Percentiles rank a stretch among this genome's conserved stretches.
Conservation (phyloP, 2,888 invertebrate species). For the Dryadula phaetusa region DNA sequence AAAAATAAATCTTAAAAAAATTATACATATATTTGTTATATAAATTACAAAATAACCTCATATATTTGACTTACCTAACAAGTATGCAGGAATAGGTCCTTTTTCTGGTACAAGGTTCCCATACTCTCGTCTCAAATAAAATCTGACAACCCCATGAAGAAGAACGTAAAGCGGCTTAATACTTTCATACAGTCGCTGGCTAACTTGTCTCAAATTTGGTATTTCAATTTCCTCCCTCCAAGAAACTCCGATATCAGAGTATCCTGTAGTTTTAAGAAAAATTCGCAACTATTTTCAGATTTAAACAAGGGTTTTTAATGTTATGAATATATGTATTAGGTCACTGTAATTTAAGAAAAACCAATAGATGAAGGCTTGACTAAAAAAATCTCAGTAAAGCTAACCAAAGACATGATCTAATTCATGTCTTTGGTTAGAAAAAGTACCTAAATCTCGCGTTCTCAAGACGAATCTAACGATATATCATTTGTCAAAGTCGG, state of each 20-base stretch:
- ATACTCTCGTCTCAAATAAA: slow-evolving; percentile 83
- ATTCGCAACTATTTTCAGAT: not conserved
- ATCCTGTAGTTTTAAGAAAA: slow-evolving; percentile 72
- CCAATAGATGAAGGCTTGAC: no score
- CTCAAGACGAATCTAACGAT: no score
- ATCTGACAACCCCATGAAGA: slow-evolving; percentile 89
- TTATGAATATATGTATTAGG: no score
- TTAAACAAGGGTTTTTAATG: not conserved
- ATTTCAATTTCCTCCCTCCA: slow-evolving; percentile 88
- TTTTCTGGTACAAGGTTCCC: slow-evolving; percentile 79
- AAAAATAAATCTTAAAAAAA: not conserved
- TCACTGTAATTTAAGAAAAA: no score
- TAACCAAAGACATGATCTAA: no score
- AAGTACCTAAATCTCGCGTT: no score
- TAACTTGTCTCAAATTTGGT: slow-evolving; percentile 78
- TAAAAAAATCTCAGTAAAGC: no score
- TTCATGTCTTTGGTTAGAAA: no score
- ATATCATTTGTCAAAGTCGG: no score
- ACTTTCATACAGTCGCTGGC: slow-evolving; percentile 81
- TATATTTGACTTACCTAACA: slow-evolving; percentile 79
- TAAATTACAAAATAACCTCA: not conserved
- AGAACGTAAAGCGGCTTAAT: slow-evolving; percentile 87
- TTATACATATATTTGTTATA: not conserved
- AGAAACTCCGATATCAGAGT: slow-evolving; percentile 84
- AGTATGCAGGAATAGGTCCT: slow-evolving; percentile 88